Evolutionary conservation across 2,888 invertebrate genomes (phyloP).

Genomic region (Euproctis similis): DNA sequence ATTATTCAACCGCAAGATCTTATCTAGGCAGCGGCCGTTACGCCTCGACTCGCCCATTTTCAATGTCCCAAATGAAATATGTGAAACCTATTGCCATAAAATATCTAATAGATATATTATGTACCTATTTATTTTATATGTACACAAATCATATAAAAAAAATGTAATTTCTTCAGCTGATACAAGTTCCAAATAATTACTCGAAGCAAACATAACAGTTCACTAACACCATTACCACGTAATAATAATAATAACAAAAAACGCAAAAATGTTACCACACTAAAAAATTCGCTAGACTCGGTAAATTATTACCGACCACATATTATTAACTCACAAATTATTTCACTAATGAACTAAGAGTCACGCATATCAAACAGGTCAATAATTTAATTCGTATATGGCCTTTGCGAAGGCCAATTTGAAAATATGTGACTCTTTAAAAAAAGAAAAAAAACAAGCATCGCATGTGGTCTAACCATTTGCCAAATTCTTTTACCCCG

Average conservation of each 20-base stretch:
- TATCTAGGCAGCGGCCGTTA: too few species aligned
- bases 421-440: conserved; percentile 42
- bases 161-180: conserved; percentile 29
- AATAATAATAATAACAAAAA: conserved; percentile 59
- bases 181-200: conserved; percentile 21
- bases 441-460: conserved; percentile 46
- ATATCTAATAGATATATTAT: too few species aligned
- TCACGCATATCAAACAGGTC: conserved; percentile 40
- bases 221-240: conserved; percentile 52
- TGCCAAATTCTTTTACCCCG: conserved; percentile 40
- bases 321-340: conserved; percentile 52
- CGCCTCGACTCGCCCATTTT: too few species aligned
- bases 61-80: too few species aligned
- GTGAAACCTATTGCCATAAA: too few species aligned
- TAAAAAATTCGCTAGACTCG: conserved; percentile 68
- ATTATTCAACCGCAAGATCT: too few species aligned
- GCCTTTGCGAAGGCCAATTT: conserved; percentile 32
- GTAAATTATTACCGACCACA: conserved; percentile 30
- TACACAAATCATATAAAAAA: too few species aligned
- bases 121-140: too few species aligned
- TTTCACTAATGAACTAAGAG: conserved; percentile 48
- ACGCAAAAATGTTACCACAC: conserved; percentile 59
- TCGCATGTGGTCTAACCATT: conserved; percentile 63
- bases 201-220: conserved; percentile 65
- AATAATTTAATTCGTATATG: conserved; percentile 55